phyloP scores from a whole-genome alignment of 1,140 invertebrate species.

The Neuroterus valhalla region DNA sequence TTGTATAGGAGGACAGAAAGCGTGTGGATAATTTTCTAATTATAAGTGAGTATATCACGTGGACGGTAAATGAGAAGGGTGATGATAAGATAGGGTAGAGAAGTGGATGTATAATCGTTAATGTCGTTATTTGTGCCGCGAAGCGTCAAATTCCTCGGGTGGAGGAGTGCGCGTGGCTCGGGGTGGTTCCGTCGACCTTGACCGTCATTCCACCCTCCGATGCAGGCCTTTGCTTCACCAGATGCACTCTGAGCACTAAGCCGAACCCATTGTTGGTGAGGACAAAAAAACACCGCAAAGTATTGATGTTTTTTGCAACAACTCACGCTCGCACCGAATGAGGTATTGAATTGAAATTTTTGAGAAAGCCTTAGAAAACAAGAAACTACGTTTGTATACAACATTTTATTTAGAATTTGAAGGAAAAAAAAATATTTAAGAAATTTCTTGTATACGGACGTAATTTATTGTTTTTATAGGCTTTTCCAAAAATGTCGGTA shows the following conservation, averaged over 20 bases:
- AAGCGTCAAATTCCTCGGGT: constrained; percentile 16
- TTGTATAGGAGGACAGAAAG: background rate
- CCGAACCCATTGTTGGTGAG: background rate
- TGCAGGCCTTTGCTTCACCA: constrained; percentile 10
- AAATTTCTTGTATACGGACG: too few species aligned
- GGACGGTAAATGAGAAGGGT: background rate
- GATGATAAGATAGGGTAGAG: constrained; percentile 1
- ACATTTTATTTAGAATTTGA: too few species aligned
- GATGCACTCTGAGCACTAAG: background rate
- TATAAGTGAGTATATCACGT: background rate
- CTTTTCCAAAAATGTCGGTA: too few species aligned
- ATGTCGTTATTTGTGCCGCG: constrained; percentile 12
- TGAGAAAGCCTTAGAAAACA: too few species aligned
- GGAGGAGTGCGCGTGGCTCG: background rate
- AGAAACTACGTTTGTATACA: too few species aligned
- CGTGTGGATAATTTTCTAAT: background rate
- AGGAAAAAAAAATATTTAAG: too few species aligned
- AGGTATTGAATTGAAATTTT: too few species aligned
- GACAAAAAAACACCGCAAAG: too few species aligned
- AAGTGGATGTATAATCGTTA: constrained; percentile 13
- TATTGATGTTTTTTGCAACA: too few species aligned
- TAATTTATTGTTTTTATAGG: too few species aligned
- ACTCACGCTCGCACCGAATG: too few species aligned
- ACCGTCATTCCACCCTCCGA: constrained; percentile 23
- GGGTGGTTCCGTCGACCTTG: constrained; percentile 3